These are phyloP conservation scores for Drosophila vallismaia DNA, from an alignment of 2,888 invertebrate genomes.

Conservation along the genomic window DNA sequence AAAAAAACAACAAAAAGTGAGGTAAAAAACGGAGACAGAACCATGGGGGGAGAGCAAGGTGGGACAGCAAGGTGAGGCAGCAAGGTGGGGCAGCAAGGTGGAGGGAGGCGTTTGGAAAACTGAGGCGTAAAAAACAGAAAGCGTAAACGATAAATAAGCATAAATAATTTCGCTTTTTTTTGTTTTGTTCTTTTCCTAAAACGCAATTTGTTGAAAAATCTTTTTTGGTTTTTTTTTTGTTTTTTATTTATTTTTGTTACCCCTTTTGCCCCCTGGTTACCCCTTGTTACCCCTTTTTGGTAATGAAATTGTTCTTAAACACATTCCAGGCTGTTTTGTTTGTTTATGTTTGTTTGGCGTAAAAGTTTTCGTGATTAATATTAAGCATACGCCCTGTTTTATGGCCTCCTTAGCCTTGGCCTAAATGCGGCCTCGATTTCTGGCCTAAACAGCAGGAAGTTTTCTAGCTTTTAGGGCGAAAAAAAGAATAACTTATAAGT, in stretches of 20 bases:
- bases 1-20: conserved; percentile 1
- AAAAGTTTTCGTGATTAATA: conserved; percentile 29
- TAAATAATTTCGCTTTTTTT: conserved; percentile 56
- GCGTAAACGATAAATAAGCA: conserved; percentile 75
- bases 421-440: conserved; percentile 21
- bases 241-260: conserved; percentile 1
- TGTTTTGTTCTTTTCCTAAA: conserved; percentile 33
- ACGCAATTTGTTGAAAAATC: conserved; percentile 53
- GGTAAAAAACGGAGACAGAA: not conserved
- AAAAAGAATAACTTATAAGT: conserved; percentile 37
- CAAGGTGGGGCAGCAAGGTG: not conserved
- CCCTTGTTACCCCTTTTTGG: conserved; percentile 30
- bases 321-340: conserved; percentile 5
- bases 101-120: not conserved
- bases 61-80: not conserved
- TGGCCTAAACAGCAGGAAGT: conserved; percentile 15
- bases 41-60: too few relatives aligned
- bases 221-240: conserved; percentile 2
- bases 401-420: conserved; percentile 25
- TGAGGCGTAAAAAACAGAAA: conserved; percentile 12
- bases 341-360: conserved; percentile 18
- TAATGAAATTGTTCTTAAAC: conserved; percentile 22
- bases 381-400: conserved; percentile 34
- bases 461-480: conserved; percentile 5
- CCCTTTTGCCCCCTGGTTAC: too few relatives aligned